These are phyloP conservation scores for Oxyruncus cristatus DNA, from an alignment of 2,113 vertebrate genomes.

Conservation along the genomic window DNA sequence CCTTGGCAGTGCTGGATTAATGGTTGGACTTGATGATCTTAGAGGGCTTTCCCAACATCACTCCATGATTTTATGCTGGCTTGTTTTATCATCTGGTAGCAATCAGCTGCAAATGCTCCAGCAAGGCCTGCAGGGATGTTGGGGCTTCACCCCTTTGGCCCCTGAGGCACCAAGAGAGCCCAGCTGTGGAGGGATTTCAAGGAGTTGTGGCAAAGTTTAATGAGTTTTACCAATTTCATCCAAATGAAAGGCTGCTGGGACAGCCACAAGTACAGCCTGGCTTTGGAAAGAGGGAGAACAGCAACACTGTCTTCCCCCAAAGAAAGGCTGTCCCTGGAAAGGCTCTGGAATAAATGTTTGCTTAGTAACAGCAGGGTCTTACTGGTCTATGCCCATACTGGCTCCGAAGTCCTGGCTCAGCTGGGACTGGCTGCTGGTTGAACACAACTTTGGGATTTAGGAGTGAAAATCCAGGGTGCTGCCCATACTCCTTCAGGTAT, in stretches of 20 bases:
- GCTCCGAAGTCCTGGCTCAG: not conserved
- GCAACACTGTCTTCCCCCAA: no score
- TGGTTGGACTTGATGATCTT: not conserved
- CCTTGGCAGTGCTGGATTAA: not conserved
- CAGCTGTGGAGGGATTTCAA: not conserved
- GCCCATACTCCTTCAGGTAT: not conserved
- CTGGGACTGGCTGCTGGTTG: not conserved
- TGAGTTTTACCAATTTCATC: not conserved
- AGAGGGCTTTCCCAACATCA: not conserved
- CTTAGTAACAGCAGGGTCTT: not conserved
- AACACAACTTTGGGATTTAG: not conserved
- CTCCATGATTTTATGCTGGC: not conserved
- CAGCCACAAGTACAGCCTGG: not conserved
- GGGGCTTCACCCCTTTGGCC: not conserved
- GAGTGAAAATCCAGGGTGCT: not conserved
- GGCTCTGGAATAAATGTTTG: not conserved
- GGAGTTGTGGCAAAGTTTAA: not conserved
- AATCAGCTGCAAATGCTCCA: not conserved
- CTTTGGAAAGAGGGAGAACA: not conserved
- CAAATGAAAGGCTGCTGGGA: not conserved
- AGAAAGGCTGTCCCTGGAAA: not conserved
- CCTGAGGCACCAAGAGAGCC: not conserved
- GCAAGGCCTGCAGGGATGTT: not conserved
- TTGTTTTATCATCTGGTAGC: no score
- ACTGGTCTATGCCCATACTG: not conserved